Evolutionary conservation across 2,113 vertebrate genomes (phyloP), one percentile per base, ranked within the genome.

Genomic region (Quiscalus mexicanus): DNA sequence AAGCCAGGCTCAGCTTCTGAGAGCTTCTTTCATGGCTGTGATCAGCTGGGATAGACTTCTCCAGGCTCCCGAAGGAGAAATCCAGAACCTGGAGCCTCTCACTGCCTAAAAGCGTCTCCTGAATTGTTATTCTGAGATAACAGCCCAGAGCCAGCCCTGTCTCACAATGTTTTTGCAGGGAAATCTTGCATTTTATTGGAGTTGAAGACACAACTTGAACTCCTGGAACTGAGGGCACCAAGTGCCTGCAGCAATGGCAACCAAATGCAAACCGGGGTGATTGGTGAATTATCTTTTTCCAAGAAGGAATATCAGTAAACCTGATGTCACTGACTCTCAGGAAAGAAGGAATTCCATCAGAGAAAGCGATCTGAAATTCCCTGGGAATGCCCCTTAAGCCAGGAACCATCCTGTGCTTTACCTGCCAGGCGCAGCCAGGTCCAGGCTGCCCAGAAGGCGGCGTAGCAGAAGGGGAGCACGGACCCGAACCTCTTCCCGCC

Each of bases 371-470:
- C 10, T 21, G 63, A 27, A 63, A 25, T 9, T 35, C 59, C 33
- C 50, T 37, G 15, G 56, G 30, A 59, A 0, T 20, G 9, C 2
- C 35, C 9, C 4, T 28, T 8, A 5, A 39, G 10, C 6, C 5
- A 21, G 9, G 12, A 47, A 9, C 41, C 58, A 7, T 4, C 20
- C 47, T 1, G 3, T 9, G 30, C 35, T 24, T 92, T 95, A 99
- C 99, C 98, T 98, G 98, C 98, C 95, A 99, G 98, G 21, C 98
- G 98, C 84, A 98, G 98, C 99, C 99, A 99, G 50, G 98, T 97
- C 99, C 99, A 99, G 1, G 97, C 98, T 41, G 98, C 98, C 99
- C 99, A 99, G 41, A 99, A 95, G 45, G 94, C 98, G 17, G 97
- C 96, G 20, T 99, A 99, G 93, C 98, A 97, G 77, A 98, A 98